A percentile compares a stretch with the other conserved stretches of the same genome.
These are phyloP conservation scores for Propithecus deckenii DNA, from an alignment of 2,797 vertebrate genomes.

Conservation along the genomic window DNA sequence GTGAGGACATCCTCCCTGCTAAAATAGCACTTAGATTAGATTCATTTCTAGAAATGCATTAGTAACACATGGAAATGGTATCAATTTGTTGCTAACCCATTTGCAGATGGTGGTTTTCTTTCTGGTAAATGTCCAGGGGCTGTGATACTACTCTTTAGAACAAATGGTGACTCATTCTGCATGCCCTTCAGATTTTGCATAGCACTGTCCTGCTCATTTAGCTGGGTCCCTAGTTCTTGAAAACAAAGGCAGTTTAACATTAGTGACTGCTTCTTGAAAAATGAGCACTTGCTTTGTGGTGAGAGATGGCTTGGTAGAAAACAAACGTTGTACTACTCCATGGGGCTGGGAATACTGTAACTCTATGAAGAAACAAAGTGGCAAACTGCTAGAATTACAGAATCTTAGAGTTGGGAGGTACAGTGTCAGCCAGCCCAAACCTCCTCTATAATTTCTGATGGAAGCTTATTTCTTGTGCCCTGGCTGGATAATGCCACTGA, in stretches of 20 bases:
- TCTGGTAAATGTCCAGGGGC: slow-evolving; percentile 11
- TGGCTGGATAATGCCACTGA: not conserved
- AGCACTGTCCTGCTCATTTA: not conserved
- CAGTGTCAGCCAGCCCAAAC: not conserved
- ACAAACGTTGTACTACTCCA: not conserved
- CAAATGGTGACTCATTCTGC: slow-evolving; percentile 6
- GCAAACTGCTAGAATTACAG: not conserved
- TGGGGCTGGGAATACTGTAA: not conserved
- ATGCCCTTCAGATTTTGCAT: not conserved
- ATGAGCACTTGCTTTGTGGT: not conserved
- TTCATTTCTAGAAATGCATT: slow-evolving; percentile 50
- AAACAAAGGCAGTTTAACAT: slow-evolving; percentile 1
- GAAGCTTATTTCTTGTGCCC: not conserved
- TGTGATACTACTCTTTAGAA: not conserved
- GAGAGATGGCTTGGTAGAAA: not conserved
- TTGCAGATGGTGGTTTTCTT: slow-evolving; percentile 47
- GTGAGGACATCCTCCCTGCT: not conserved
- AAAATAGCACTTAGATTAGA: slow-evolving; percentile 55
- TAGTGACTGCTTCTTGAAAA: not conserved
- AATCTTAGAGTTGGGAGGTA: not conserved
- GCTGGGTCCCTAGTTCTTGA: not conserved
- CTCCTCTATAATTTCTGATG: not conserved
- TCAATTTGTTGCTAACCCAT: slow-evolving; percentile 57
- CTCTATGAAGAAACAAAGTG: not conserved
- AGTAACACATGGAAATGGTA: slow-evolving; percentile 58